Base-by-base conservation (phyloP, 2,888 invertebrate genomes). In the Brachyptera putata region DNA sequence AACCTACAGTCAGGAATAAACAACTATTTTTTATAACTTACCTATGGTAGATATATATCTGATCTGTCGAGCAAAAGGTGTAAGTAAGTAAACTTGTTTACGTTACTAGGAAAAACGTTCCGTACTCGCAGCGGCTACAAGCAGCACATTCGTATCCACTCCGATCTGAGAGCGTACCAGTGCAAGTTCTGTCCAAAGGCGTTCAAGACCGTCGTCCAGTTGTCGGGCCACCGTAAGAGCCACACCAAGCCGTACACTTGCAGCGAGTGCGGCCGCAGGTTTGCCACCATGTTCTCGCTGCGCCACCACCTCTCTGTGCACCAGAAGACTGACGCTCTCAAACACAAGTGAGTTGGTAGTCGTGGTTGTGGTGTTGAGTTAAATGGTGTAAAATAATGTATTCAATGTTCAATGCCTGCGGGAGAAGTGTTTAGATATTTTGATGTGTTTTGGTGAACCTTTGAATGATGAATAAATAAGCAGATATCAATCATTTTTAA, bases 211-310 rank as follows among this genome's bases (percentile, higher is more conserved):
- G 82, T 85, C 0, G 90, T 90, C 0, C 89, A 89, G 68, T 75
- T 90, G 1, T 85, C 87, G 1, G 89, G 88, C 0, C 90, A 90
- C 67, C 89, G 85, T 72, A 90, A 90, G 70, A 87, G 86, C 7
- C 90, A 90, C 68, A 88, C 85, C 0, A 90, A 90, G 70, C 90
- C 90, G 0, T 90, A 88, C 69, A 81, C 84, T 1, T 90, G 90
- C 67, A 84, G 83, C 7, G 84, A 86, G 66, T 90, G 90, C 69
- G 86, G 85, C 71, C 78, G 90, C 57, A 89, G 89, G 0, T 90
- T 90, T 70, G 85, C 89, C 1, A 87, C 89, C 0, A 72, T 89
- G 18, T 90, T 89, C 70, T 86, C 88, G 0, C 88, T 89, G 0
- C 81, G 87, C 50, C 80, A 84, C 1, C 90, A 90, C 70, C 87